Evolutionary conservation across 2,113 vertebrate genomes (phyloP).

Genomic region (Nothoprocta pentlandii): DNA sequence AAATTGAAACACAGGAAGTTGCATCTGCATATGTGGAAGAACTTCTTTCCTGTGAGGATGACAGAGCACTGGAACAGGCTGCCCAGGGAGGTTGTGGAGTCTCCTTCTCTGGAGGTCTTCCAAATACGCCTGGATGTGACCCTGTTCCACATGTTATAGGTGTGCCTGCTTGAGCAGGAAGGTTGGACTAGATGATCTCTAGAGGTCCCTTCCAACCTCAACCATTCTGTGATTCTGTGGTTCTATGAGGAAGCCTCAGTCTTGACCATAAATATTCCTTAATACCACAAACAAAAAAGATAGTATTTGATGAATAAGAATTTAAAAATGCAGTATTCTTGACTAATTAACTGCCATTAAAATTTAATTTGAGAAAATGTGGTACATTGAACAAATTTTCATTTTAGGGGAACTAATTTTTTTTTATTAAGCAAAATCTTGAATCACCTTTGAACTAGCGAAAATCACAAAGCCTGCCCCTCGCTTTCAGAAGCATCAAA

Average conservation of each 20-base stretch:
- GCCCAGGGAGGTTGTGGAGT: too few relatives aligned
- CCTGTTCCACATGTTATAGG: too few relatives aligned
- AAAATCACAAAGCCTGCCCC: neutral
- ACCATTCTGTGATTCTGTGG: too few relatives aligned
- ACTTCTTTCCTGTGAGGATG: too few relatives aligned
- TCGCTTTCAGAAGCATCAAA: neutral
- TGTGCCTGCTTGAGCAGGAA: too few relatives aligned
- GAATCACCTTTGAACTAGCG: neutral
- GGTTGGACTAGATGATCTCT: too few relatives aligned
- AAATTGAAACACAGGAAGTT: too few relatives aligned
- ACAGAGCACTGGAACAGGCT: too few relatives aligned
- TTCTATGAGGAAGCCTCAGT: neutral
- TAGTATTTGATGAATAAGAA: neutral
- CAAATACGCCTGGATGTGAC: too few relatives aligned
- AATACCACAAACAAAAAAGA: neutral
- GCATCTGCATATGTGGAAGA: too few relatives aligned
- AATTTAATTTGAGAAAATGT: neutral
- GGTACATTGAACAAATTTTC: neutral
- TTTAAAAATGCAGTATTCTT: neutral
- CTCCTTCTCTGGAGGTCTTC: too few relatives aligned
- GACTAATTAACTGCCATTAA: neutral
- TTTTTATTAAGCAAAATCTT: neutral
- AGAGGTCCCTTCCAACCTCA: too few relatives aligned
- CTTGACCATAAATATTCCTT: neutral
- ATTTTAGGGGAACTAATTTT: neutral